Base-by-base conservation (phyloP, 1,140 invertebrate genomes). In the Zaprionus inermis region DNA sequence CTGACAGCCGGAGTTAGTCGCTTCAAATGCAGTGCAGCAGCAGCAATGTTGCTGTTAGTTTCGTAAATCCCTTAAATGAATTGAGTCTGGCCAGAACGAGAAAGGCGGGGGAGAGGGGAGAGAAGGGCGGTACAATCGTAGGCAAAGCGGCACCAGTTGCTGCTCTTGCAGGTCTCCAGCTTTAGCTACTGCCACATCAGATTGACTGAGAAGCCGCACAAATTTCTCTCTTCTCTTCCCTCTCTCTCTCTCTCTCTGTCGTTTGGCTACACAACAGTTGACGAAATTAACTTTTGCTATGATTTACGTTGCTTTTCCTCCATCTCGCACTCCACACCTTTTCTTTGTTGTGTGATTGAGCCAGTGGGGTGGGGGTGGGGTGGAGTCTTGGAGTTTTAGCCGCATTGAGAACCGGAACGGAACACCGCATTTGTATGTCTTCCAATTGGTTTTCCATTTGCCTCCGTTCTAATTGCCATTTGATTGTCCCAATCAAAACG, bases 1-100 rank as follows among this genome's bases (percentile, higher is more conserved):
- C 24, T 28, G 24, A 5, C 24, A 44, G n/a, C 3, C n/a, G n/a
- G 38, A 44, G 38, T 44, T 44, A 72, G 69, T 72, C 58, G 69
- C 69, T 76, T 44, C 63, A 30, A 44, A 44, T 44, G 38, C 38
- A 44, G n/a, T n/a, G 38, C 64, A 76, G 24, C 24, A 28, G 3
- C 24, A 28, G 51, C 36, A 46, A 65, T 71, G 55, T 51, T 63
- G 59, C 22, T 72, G 59, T 46, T 65, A 77, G 74, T 69, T 78
- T 77, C 36, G 44, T 51, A 77, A 80, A 73, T 81, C 78, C 78
- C 63, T 76, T 68, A 74, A 86, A 88, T 88, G 86, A 88, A 86
- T 86, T 86, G 82, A 82, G 72, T 76, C 64, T 46, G 38, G 38
- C 2, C n/a, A 9, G 38, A 44, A 7, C n/a, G 38, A n/a, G 30